Evolutionary conservation across 2,888 invertebrate genomes (phyloP), one percentile per base, ranked within the genome.

Genomic region (Drosophila atripex): DNA sequence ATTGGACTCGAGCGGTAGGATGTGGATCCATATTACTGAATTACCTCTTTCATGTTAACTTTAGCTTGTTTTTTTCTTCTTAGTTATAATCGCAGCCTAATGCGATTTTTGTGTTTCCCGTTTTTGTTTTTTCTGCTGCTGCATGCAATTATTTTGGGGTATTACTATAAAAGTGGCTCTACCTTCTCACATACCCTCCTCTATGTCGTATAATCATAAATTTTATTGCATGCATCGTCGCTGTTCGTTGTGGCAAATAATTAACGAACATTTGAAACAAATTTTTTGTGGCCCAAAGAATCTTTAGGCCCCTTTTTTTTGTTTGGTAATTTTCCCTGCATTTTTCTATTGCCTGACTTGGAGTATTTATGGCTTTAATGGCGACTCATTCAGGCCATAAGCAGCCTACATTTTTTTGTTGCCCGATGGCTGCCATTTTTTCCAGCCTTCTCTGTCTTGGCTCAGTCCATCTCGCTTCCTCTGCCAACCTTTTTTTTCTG

Each of bases 1-100:
- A 76, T 90, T 92, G 92, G 92, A 92, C 86, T 80, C 90, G 86
- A 91, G 90, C 89, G 93, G 92, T 93, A 93, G 90, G 92, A 75
- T 28, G 9, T 28, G 57, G 56, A 39, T 14, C 4, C 39, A 28
- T 28, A 3, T 28, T 28, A 28, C 11, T 6, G 51, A 30, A 64
- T 61, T 16, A 9, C 30, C 43, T 50, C 28, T 28, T 50, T 46
- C 39, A 1, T 45, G 43, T 28, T 39, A 32, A 38, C 11, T 32
- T 55, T 53, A 60, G 52, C 35, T 49, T 23, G 14, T 39, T 45
- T 59, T 58, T 63, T 35, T 49, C 35, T 46, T 46, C 47, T 64
- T 12, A 9, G 9, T 28, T 64, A 65, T 32, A 21, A 59, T 71
- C 73, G 78, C 80, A 8, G 21, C 25, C 53, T 64, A 64, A 64